These are phyloP conservation scores for Taxidea taxus DNA, from an alignment of 2,113 vertebrate genomes.

Conservation along the genomic window DNA sequence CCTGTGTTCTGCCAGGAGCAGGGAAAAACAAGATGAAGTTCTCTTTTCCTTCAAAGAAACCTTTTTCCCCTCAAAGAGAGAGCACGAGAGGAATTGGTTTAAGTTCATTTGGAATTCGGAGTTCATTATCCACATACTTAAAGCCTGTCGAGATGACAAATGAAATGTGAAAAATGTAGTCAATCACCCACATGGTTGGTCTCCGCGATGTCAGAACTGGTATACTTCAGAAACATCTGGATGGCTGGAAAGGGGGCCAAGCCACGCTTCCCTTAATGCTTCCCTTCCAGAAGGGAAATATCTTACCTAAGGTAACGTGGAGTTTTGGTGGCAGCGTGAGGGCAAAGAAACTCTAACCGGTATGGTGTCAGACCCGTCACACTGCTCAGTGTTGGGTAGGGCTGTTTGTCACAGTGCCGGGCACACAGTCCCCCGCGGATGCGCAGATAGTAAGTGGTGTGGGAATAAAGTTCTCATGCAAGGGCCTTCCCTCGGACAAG, in stretches of 20 bases:
- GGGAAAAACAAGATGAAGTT: not conserved
- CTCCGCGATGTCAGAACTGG: not conserved
- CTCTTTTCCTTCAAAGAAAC: not conserved
- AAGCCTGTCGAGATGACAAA: conserved; percentile 47
- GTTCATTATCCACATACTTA: conserved; percentile 14
- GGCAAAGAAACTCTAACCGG: not conserved
- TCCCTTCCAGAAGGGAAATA: not conserved
- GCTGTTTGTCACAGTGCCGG: fast-evolving
- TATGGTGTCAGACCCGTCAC: not conserved
- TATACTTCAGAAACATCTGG: conserved; percentile 32
- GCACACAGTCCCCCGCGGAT: not conserved
- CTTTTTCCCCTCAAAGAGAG: not conserved
- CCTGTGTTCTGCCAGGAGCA: not conserved
- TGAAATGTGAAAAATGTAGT: conserved; percentile 1
- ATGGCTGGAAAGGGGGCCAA: not conserved
- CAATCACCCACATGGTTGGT: not conserved
- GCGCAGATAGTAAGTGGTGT: fast-evolving
- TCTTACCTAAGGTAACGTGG: not conserved
- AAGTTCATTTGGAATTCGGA: conserved; percentile 47
- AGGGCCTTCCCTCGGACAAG: not conserved
- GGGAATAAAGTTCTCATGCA: not conserved
- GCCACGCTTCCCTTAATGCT: not conserved
- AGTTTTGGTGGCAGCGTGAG: not conserved
- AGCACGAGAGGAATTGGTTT: not conserved
- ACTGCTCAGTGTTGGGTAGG: not conserved